Conservation (phyloP, 2,888 invertebrate genomes). For the Eurytoma californica region DNA sequence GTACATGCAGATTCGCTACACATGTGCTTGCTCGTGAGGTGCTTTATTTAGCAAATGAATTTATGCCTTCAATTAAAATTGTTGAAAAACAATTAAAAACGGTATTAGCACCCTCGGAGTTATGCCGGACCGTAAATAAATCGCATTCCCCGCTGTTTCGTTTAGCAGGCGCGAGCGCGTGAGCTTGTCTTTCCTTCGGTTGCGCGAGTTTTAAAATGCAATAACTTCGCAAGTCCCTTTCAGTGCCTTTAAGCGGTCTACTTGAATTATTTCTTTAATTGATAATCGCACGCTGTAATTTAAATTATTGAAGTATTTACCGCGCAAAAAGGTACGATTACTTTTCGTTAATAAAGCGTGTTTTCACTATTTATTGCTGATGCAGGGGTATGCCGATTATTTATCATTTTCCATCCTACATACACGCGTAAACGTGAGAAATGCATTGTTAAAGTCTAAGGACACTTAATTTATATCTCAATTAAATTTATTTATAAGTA, state of each 20-base stretch:
- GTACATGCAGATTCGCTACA: too few species aligned
- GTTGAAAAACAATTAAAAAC: constrained; percentile 34
- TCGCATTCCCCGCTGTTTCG: not conserved
- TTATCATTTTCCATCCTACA: not conserved
- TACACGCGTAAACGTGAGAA: constrained; percentile 17
- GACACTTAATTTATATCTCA: constrained; percentile 9
- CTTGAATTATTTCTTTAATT: constrained; percentile 22
- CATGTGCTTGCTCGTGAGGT: too few species aligned
- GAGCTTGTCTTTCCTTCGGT: not conserved
- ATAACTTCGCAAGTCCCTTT: constrained; percentile 18
- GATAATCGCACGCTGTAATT: constrained; percentile 18
- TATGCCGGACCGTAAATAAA: constrained; percentile 36
- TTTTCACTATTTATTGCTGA: constrained; percentile 6
- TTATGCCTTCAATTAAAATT: constrained; percentile 42
- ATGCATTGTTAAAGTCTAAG: constrained; percentile 27
- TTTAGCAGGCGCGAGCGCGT: not conserved
- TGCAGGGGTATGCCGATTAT: not conserved
- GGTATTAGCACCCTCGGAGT: constrained; percentile 11
- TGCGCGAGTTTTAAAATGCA: constrained; percentile 1
- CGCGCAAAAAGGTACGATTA: constrained; percentile 5
- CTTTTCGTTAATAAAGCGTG: constrained; percentile 1
- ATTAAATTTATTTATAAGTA: constrained; percentile 24
- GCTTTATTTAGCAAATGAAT: constrained; percentile 47
- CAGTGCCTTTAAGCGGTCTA: constrained; percentile 2
- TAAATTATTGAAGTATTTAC: constrained; percentile 21